Percentiles rank a stretch among this genome's conserved stretches.
Evolutionary conservation across 2,113 vertebrate species (phyloP).

Genomic region (Phrynosoma platyrhinos): DNA sequence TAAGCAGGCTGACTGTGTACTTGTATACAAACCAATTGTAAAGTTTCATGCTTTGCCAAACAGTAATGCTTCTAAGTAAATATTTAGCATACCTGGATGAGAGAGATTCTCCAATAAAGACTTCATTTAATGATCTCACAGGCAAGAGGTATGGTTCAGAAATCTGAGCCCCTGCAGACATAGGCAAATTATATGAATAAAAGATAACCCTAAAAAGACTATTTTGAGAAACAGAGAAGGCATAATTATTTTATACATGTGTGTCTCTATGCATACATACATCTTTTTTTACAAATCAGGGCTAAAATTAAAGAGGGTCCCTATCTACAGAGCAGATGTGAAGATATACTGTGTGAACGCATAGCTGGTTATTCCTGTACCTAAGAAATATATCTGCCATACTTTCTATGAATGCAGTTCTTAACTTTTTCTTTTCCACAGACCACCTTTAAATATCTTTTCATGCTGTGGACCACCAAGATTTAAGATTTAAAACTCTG

Average conservation of each 20-base stretch:
- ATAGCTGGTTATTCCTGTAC: background rate
- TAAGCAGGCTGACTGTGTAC: no score
- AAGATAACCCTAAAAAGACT: background rate
- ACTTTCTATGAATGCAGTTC: background rate
- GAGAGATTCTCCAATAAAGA: slow-evolving; percentile 97
- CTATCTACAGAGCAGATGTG: background rate
- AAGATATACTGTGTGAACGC: background rate
- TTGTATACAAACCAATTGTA: background rate
- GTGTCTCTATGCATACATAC: background rate
- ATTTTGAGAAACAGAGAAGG: background rate
- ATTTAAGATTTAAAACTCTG: no score
- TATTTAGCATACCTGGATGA: slow-evolving; percentile 89
- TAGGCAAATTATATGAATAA: slow-evolving; percentile 26
- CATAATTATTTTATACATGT: background rate
- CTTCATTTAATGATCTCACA: slow-evolving; percentile 93
- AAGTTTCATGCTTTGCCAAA: background rate
- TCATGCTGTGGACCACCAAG: no score
- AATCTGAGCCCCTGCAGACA: slow-evolving; percentile 70
- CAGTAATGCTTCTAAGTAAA: slow-evolving; percentile 26
- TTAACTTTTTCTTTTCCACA: no score
- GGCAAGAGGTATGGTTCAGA: slow-evolving; percentile 89
- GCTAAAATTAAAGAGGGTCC: background rate
- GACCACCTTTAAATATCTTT: no score
- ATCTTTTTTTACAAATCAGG: background rate
- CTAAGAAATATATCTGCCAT: background rate